Base-by-base conservation (phyloP, 35 echinoderm and acorn worm species). In the Amphiura filiformis region DNA sequence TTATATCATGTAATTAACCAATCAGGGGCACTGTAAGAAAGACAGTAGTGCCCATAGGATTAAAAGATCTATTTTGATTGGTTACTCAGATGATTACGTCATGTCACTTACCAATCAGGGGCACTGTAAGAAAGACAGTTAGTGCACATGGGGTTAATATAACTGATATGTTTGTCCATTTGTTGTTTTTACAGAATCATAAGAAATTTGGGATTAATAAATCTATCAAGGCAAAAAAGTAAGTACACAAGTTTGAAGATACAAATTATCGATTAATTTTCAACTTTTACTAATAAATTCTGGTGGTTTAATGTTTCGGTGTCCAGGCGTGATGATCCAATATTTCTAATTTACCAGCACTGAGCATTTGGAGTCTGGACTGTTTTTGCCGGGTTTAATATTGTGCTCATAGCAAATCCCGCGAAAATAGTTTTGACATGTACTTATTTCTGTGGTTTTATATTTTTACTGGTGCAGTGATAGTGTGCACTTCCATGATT, bases 161-260 rank as follows among this genome's bases (percentile, higher is more conserved):
- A n/a, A n/a, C n/a, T n/a, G n/a, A n/a, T n/a, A n/a, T n/a, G n/a
- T n/a, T n/a, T n/a, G n/a, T n/a, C n/a, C n/a, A 52, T 52, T 52
- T 52, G 7, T 52, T 20, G 9, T 83, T 61, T 52, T 30, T 92
- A 49, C 77, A 97, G 95, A 84, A 93, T 93, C 34, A 80, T 97
- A 14, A 90, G 91, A 42, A 86, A 97, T 76, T 93, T 87, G 39
- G 95, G 95, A 37, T 40, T 97, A 31, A 44, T 97, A n/a, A 93
- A 93, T 40, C 78, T 97, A 18, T 22, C 78, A 32, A 97, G 90
- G 86, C 88, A 91, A 64, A 91, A 93, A 36, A 88, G 95, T 97
- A 88, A 97, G 95, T 97, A 52, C 7, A 52, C 44, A 52, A 52
- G 7, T 52, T 20, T 52, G 44, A 52, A 11, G 7, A 52, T 52